A percentile compares a stretch with the other conserved stretches of the same genome.
Evolutionary conservation across 2,113 vertebrate species (phyloP).

Genomic region (Trichechus manatus): DNA sequence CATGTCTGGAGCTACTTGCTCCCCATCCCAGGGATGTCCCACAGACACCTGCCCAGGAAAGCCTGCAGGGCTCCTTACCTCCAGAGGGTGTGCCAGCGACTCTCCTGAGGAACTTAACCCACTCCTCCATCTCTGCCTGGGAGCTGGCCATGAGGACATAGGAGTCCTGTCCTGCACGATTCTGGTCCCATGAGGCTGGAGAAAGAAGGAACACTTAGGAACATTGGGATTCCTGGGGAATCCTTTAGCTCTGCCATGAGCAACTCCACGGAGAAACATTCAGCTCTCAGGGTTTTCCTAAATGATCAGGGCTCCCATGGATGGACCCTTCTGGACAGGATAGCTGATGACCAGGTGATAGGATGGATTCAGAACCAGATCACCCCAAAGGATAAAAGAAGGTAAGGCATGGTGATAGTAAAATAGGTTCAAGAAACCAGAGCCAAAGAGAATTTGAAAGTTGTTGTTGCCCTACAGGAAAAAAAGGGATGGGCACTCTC

Average conservation of each 20-base stretch:
- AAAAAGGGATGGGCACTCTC: neutral
- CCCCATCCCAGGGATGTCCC: neutral
- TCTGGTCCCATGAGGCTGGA: conserved; percentile 90
- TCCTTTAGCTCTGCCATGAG: neutral
- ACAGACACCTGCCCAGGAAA: neutral
- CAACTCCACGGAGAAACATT: neutral
- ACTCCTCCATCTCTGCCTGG: conserved; percentile 96
- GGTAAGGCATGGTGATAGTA: neutral
- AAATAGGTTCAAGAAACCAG: neutral
- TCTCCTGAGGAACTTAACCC: conserved; percentile 93
- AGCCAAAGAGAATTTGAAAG: neutral
- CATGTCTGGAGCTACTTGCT: neutral
- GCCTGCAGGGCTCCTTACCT: conserved; percentile 88
- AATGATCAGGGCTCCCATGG: neutral
- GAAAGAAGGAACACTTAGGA: conserved; percentile 61
- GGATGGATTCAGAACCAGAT: neutral
- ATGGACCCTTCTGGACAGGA: neutral
- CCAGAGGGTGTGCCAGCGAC: conserved; percentile 90
- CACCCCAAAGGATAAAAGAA: neutral
- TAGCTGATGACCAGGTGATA: neutral
- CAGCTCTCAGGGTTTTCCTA: neutral
- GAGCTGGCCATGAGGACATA: conserved; percentile 95
- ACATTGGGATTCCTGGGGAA: neutral
- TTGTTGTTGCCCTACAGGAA: neutral
- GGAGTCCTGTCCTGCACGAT: conserved; percentile 87